Evolutionary conservation across 2,113 vertebrate genomes (phyloP).

Genomic region (Ptilonorhynchus violaceus): DNA sequence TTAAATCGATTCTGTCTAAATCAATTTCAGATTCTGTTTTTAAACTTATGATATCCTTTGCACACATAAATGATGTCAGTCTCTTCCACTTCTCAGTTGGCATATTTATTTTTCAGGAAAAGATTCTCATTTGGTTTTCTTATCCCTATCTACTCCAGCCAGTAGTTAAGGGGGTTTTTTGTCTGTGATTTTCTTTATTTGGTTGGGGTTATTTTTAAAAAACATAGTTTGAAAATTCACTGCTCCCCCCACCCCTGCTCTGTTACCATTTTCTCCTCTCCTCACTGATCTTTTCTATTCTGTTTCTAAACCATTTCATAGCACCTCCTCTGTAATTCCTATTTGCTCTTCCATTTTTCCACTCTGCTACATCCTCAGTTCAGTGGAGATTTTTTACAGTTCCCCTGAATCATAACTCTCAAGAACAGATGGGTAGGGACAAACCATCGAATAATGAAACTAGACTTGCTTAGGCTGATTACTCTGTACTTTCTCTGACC

Average conservation of each 20-base stretch:
- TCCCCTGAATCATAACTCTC: neutral
- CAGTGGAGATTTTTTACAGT: neutral
- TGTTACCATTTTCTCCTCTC: neutral
- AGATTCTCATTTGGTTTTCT: neutral
- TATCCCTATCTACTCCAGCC: neutral
- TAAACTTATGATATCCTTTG: neutral
- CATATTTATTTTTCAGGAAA: neutral
- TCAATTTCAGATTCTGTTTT: neutral
- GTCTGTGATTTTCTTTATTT: neutral
- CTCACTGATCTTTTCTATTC: neutral
- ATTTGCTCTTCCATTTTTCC: neutral
- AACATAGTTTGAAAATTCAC: neutral
- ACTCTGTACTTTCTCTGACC: neutral
- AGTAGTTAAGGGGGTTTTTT: neutral
- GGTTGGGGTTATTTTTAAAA: no score
- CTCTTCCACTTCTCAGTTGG: neutral
- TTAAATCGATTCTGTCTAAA: neutral
- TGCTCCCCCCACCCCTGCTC: fast-evolving
- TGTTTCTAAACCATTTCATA: neutral
- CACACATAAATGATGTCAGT: neutral
- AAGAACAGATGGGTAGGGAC: neutral
- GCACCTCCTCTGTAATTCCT: neutral
- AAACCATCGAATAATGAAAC: neutral
- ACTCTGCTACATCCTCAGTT: neutral
- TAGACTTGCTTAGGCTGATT: neutral